A percentile compares a stretch with the other conserved stretches of the same genome.
These are phyloP conservation scores for Halcyon leucocephala DNA, from an alignment of 2,797 vertebrate species.

Conservation along the genomic window DNA sequence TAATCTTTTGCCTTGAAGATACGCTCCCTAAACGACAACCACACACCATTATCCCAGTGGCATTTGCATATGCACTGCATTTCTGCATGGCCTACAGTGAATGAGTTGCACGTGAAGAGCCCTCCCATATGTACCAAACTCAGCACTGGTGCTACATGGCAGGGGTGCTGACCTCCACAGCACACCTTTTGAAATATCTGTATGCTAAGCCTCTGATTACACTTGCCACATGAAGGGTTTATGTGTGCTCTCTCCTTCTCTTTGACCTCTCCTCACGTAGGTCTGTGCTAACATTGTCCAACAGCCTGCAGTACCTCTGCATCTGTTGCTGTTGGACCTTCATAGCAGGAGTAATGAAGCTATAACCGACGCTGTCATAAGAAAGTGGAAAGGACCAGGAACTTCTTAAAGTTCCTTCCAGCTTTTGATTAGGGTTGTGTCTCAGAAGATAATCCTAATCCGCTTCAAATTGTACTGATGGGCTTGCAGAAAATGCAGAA, in stretches of 20 bases:
- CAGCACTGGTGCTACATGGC: background rate
- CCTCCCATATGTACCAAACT: background rate
- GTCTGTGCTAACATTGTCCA: background rate
- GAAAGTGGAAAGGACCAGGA: background rate
- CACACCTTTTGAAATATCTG: background rate
- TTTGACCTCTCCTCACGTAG: background rate
- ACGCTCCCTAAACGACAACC: accelerated
- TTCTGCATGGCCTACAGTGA: accelerated
- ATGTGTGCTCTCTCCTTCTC: background rate
- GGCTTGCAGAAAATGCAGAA: background rate
- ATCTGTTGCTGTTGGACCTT: background rate
- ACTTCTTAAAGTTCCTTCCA: background rate
- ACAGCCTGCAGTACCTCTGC: background rate
- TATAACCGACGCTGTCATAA: background rate
- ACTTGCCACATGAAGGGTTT: background rate
- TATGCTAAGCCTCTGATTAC: background rate
- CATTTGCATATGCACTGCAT: accelerated
- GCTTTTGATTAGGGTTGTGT: background rate
- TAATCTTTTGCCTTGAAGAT: background rate
- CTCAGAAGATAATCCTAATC: background rate
- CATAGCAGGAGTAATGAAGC: background rate
- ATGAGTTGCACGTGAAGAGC: background rate
- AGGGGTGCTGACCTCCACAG: background rate
- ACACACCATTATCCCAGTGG: accelerated
- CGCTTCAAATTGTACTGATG: background rate